Percentiles rank a stretch among this genome's conserved stretches.
Evolutionary conservation across 2,797 vertebrate species (phyloP).

Genomic region (Protosalanx chinensis): DNA sequence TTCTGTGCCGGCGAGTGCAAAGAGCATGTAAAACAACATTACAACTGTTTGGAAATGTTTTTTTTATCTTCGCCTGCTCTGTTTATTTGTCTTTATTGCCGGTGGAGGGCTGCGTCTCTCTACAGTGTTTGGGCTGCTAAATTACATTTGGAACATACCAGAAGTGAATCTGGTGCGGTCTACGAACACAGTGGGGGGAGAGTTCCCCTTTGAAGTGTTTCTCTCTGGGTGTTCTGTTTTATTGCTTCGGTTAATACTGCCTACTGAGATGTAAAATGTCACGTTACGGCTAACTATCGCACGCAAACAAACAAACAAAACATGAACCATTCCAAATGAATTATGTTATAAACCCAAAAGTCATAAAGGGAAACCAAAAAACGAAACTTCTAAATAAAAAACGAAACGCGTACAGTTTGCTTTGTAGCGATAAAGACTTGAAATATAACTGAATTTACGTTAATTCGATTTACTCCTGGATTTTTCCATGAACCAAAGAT

Average conservation of each 20-base stretch:
- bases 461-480: not conserved
- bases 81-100: slow-evolving; percentile 40
- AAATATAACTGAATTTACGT: not conserved
- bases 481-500: not conserved
- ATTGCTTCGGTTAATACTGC: slow-evolving; percentile 28
- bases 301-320: slow-evolving; percentile 19
- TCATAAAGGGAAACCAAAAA: not conserved
- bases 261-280: slow-evolving; percentile 28
- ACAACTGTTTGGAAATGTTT: not conserved
- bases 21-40: slow-evolving; percentile 3
- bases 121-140: slow-evolving; percentile 17
- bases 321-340: not conserved
- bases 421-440: not conserved
- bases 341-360: not conserved
- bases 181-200: slow-evolving; percentile 20
- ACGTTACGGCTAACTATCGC: slow-evolving; percentile 13
- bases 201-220: slow-evolving; percentile 44
- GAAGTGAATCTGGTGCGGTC: slow-evolving; percentile 29
- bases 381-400: not conserved
- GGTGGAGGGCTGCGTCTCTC: slow-evolving; percentile 14
- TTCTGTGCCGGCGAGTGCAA: not conserved
- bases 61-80: slow-evolving; percentile 1
- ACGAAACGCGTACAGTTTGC: not conserved
- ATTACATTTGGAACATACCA: slow-evolving; percentile 35
- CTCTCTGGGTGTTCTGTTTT: slow-evolving; percentile 30